Percentiles rank a stretch among this genome's conserved stretches.
These are phyloP conservation scores for Petrophora chlorosata DNA, from an alignment of 2,888 invertebrate species.

Conservation along the genomic window DNA sequence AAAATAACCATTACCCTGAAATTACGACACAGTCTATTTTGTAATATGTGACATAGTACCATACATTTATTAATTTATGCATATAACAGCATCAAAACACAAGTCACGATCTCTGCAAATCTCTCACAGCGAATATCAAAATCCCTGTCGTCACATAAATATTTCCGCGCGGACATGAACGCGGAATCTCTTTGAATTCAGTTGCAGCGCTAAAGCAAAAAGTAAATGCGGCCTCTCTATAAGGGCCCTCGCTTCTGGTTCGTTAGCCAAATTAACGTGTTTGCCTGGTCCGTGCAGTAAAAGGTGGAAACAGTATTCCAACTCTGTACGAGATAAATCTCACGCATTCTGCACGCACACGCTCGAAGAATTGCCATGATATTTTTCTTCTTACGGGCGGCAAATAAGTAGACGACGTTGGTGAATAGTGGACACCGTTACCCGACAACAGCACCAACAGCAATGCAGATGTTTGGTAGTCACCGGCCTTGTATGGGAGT, in stretches of 20 bases:
- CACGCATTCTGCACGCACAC: no score
- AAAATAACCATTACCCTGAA: no score
- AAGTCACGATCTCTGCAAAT: constrained; percentile 26
- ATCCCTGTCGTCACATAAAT: constrained; percentile 8
- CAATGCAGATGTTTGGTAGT: no score
- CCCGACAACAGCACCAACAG: no score
- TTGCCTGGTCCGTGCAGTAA: constrained; percentile 42
- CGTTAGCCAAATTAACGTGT: constrained; percentile 78
- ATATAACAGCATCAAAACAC: constrained; percentile 13
- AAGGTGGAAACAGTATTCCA: constrained; percentile 7
- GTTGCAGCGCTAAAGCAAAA: constrained; percentile 57
- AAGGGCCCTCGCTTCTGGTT: constrained; percentile 66
- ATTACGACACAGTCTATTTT: no score
- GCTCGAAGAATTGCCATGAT: no score
- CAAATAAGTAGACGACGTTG: no score
- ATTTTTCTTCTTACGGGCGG: no score
- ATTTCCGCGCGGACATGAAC: constrained; percentile 23
- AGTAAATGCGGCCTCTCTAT: constrained; percentile 54
- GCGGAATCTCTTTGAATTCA: constrained; percentile 48
- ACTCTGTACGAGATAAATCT: background rate
- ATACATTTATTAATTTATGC: background rate
- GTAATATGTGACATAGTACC: no score
- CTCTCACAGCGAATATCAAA: constrained; percentile 22
- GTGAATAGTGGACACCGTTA: no score
- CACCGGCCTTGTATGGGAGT: no score